Base-by-base conservation (phyloP, 2,888 invertebrate species). In the Metacarcinus magister region DNA sequence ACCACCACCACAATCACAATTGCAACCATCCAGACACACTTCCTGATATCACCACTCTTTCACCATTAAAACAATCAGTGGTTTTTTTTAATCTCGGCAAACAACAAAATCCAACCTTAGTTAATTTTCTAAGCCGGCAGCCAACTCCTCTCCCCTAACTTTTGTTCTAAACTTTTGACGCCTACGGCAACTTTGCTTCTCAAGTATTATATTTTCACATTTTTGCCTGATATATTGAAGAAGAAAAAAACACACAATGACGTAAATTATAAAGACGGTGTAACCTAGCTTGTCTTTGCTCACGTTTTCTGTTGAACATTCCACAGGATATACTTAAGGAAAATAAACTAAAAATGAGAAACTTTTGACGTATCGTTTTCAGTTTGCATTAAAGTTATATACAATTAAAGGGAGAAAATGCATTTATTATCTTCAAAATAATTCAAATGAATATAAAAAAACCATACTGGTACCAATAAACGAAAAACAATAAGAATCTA, bases 41-140 rank as follows among this genome's bases (percentile, higher is more conserved):
- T 16, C 39, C 87, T 19, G 39, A 13, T 2, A 10, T 39, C 87
- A 87, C 39, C 75, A 75, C 28, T 75, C 28, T n/a, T 28, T 28
- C 75, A 75, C 75, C 23, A 75, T 75, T 28, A 75, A 28, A 75
- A 75, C 28, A n/a, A n/a, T 0, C 8, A 8, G 28, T 75, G n/a
- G 28, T 28, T 28, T 19, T 23, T 60, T 23, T 60, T 23, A n/a
- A 10, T 16, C 87, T 87, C 39, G 39, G 39, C 39, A 87, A 87
- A 13, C 87, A 87, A 39, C 87, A 39, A 39, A 87, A 87, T 87
- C 87, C 39, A 16, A 82, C n/a, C 87, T 87, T 87, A 87, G 87
- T 87, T 87, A 87, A 87, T 87, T 87, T 87, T 87, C 87, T 87
- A 39, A 87, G 39, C 87, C 87, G 39, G 39, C 87, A 87, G 87